These are phyloP conservation scores for Halocynthia roretzi DNA, from an alignment of 23 tunicate genomes.

Conservation along the genomic window DNA sequence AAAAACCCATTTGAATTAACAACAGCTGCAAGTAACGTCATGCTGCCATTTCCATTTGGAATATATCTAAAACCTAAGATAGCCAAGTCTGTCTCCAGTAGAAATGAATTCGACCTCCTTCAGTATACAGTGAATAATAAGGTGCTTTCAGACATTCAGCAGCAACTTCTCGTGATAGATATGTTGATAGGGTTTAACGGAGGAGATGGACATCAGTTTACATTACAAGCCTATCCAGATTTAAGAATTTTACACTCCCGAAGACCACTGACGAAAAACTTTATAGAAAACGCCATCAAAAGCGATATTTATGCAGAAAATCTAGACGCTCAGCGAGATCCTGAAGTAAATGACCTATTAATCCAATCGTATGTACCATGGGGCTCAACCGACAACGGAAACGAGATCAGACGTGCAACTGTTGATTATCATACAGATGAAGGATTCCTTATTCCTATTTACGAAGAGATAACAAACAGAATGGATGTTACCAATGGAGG, in stretches of 20 bases:
- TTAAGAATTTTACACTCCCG: conserved; percentile 1
- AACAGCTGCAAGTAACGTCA: conserved; percentile 10
- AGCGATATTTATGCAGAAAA: conserved; percentile 10
- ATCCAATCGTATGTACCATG: conserved; percentile 11
- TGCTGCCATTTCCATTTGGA: conserved; percentile 14
- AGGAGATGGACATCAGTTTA: conserved; percentile 7
- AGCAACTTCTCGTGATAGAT: background rate
- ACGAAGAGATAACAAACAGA: conserved; percentile 4
- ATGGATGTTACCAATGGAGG: background rate
- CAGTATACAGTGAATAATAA: background rate
- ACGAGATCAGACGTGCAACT: conserved; percentile 9
- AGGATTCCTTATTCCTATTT: conserved; percentile 10
- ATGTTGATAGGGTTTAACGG: conserved; percentile 16
- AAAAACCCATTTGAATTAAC: background rate
- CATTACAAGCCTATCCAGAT: conserved; percentile 19
- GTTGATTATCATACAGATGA: conserved; percentile 17
- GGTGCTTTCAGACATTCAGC: background rate
- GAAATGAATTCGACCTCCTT: background rate
- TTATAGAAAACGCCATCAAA: background rate
- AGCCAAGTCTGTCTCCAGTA: background rate
- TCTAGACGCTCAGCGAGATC: background rate
- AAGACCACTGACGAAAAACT: background rate
- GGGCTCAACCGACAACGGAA: conserved; percentile 8
- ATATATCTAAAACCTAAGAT: background rate
- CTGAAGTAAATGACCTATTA: background rate